Base-by-base conservation (phyloP, 2,888 invertebrate genomes). In the Leucophora obtusa region DNA sequence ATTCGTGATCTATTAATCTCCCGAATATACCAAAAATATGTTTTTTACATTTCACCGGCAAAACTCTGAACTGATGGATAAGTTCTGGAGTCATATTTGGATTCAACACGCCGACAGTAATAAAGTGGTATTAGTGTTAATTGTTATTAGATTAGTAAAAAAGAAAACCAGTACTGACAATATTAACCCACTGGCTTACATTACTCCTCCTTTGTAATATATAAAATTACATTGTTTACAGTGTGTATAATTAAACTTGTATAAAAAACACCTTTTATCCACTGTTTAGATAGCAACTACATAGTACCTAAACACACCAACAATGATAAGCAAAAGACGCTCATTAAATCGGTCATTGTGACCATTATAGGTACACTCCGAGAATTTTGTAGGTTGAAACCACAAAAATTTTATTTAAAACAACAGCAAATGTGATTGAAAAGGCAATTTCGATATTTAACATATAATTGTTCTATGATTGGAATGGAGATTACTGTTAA, bases 331-430 rank as follows among this genome's bases (percentile, higher is more conserved):
- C 6, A n/a, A 47, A 50, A 47, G 10, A 50, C 21, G 24, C 17
- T 63, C 21, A 66, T 66, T 66, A 66, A 66, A 54, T 15, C 21
- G 54, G 54, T 56, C 54, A 56, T 68, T 68, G 43, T 56, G 54
- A 54, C 9, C 43, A 68, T 68, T 56, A 56, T 28, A 7, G 28
- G 28, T 28, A 28, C 28, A 28, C 28, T 28, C 2, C 6, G 7
- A 28, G 7, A 4, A 28, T 28, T 28, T 28, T 28, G 28, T 43
- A 5, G 8, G 50, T n/a, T n/a, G n/a, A n/a, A n/a, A n/a, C n/a
- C n/a, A n/a, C n/a, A n/a, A n/a, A n/a, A n/a, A n/a, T n/a, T n/a
- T n/a, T n/a, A n/a, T n/a, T n/a, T n/a, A n/a, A n/a, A n/a, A n/a
- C n/a, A n/a, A n/a, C n/a, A n/a, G n/a, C n/a, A n/a, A n/a, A n/a